Evolutionary conservation across 2,113 vertebrate genomes (phyloP).

Genomic region (Martes martes): DNA sequence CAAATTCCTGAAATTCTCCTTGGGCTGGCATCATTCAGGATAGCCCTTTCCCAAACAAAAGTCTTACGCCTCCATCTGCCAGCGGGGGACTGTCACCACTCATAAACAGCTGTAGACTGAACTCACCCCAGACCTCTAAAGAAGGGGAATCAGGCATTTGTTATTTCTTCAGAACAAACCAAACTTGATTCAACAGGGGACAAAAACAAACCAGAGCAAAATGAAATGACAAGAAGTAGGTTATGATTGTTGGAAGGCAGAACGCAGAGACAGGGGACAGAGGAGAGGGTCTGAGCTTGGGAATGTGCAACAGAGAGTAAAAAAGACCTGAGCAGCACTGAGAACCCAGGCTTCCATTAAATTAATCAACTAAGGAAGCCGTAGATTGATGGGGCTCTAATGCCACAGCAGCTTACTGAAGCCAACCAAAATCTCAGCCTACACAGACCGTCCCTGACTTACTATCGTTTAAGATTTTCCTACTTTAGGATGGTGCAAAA

Average conservation of each 20-base stretch:
- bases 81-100: background rate
- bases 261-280: rapidly evolving
- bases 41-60: background rate
- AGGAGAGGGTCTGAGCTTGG: background rate
- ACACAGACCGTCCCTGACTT: background rate
- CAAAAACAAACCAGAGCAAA: conserved; percentile 42
- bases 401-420: background rate
- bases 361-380: background rate
- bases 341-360: background rate
- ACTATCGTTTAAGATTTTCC: background rate
- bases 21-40: background rate
- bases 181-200: background rate
- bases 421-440: background rate
- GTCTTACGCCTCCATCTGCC: background rate
- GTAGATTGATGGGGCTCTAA: background rate
- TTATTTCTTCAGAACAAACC: conserved; percentile 39
- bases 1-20: conserved; percentile 48
- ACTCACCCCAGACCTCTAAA: conserved; percentile 10
- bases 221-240: background rate
- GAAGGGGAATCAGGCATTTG: conserved; percentile 27
- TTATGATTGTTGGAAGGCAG: conserved; percentile 12
- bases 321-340: background rate
- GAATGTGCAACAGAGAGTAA: background rate
- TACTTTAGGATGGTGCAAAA: background rate
- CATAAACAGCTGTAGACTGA: conserved; percentile 41